These are phyloP conservation scores for Harpalus rubripes DNA, from an alignment of 2,888 invertebrate genomes.

Conservation along the genomic window DNA sequence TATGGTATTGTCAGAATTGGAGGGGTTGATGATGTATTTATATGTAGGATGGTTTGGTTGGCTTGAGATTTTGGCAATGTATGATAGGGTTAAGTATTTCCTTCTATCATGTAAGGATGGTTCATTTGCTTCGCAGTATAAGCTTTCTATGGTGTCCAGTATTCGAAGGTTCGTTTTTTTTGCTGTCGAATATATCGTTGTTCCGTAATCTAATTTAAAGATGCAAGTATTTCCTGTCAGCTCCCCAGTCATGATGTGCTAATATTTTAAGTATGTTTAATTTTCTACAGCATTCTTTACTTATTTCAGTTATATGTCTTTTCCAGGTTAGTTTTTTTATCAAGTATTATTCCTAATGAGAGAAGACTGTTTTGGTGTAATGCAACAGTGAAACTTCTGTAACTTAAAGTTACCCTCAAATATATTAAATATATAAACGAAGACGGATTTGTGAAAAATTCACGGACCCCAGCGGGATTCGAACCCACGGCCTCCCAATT, in stretches of 20 bases:
- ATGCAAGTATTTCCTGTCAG: constrained; percentile 14
- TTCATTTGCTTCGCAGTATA: not conserved
- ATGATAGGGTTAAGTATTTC: not conserved
- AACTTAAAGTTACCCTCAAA: too few relatives aligned
- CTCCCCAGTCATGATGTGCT: constrained; percentile 13
- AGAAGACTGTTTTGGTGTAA: too few relatives aligned
- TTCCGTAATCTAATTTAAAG: too few relatives aligned
- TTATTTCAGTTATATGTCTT: not conserved
- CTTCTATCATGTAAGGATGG: not conserved
- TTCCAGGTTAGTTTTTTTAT: constrained; percentile 30
- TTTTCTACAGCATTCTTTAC: not conserved
- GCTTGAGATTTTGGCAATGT: not conserved
- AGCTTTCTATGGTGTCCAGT: not conserved
- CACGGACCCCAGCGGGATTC: too few relatives aligned
- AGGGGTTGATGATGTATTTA: too few relatives aligned
- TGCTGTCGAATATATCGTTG: too few relatives aligned
- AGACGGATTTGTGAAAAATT: too few relatives aligned
- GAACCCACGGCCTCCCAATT: too few relatives aligned
- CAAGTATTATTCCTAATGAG: constrained; percentile 10
- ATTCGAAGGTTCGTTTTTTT: too few relatives aligned
- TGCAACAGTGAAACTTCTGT: too few relatives aligned
- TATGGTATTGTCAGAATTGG: too few relatives aligned
- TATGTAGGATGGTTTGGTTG: not conserved
- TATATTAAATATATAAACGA: too few relatives aligned
- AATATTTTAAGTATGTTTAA: constrained; percentile 12